Evolutionary conservation across 2,797 vertebrate genomes (phyloP).

Genomic region (Muraenolepis orangiensis): DNA sequence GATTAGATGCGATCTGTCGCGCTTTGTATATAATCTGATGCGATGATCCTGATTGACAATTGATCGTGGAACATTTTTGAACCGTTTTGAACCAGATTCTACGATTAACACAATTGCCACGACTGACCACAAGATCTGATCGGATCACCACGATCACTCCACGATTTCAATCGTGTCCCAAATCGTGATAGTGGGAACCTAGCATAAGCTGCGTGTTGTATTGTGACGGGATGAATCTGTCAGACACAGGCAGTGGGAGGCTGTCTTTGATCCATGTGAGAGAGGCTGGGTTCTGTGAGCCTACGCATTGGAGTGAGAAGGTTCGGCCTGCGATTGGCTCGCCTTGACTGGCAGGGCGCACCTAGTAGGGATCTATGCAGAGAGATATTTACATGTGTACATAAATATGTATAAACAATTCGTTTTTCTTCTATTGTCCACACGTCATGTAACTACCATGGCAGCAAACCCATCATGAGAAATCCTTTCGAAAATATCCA

Average conservation of each 20-base stretch:
- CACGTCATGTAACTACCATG: not conserved
- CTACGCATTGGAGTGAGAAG: conserved; percentile 35
- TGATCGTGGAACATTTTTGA: too few species aligned
- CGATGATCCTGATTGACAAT: too few species aligned
- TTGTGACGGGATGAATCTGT: conserved; percentile 18
- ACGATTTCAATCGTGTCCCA: too few species aligned
- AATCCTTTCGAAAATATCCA: too few species aligned
- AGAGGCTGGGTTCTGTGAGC: conserved; percentile 26
- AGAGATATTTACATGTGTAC: not conserved
- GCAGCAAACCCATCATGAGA: not conserved
- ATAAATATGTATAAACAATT: not conserved
- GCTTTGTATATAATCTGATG: too few species aligned
- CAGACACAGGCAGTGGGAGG: not conserved
- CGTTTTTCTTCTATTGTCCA: not conserved
- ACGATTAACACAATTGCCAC: too few species aligned
- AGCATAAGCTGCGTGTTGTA: conserved; percentile 32
- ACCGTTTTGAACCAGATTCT: too few species aligned
- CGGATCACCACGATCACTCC: too few species aligned
- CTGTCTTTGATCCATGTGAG: conserved; percentile 31
- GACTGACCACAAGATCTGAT: too few species aligned
- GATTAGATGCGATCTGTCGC: too few species aligned
- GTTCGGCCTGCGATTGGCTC: not conserved
- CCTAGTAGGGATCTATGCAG: conserved; percentile 33
- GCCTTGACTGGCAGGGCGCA: conserved; percentile 8
- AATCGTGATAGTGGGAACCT: too few species aligned